Conservation (phyloP, 2,113 vertebrate species). For the Nibea albiflora region DNA sequence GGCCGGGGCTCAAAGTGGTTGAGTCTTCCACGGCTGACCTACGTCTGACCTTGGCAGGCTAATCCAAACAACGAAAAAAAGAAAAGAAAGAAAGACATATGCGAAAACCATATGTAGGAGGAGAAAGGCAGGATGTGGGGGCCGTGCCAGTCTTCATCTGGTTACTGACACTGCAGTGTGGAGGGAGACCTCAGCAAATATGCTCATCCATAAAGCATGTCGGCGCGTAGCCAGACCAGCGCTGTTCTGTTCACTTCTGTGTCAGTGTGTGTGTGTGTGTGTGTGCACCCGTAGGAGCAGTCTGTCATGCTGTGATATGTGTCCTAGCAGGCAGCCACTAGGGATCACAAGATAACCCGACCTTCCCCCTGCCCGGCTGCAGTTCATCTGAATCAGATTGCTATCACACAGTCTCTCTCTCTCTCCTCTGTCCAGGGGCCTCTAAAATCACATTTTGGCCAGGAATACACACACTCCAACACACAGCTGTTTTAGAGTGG, state of each 20-base stretch:
- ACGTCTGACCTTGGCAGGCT: constrained; percentile 57
- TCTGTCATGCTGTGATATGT: constrained; percentile 68
- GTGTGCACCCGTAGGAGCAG: constrained; percentile 50
- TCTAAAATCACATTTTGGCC: constrained; percentile 47
- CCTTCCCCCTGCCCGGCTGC: constrained; percentile 45
- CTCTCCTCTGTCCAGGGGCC: constrained; percentile 51
- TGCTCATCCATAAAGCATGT: constrained; percentile 76
- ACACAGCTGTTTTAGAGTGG: constrained; percentile 2
- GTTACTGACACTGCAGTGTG: constrained; percentile 68
- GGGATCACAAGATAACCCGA: constrained; percentile 73
- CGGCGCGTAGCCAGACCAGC: constrained; percentile 47
- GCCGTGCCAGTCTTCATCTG: constrained; percentile 68
- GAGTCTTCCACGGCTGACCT: constrained; percentile 58
- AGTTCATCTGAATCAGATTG: constrained; percentile 77
- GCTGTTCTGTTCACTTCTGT: constrained; percentile 47
- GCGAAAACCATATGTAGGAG: constrained; percentile 73
- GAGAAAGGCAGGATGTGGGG: constrained; percentile 62
- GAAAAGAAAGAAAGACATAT: constrained; percentile 58
- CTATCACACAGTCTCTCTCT: constrained; percentile 57
- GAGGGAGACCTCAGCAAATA: constrained; percentile 70
- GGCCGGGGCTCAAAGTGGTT: constrained; percentile 44
- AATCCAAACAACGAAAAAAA: constrained; percentile 46
- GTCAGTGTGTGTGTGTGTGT: constrained; percentile 26
- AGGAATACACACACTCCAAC: constrained; percentile 16
- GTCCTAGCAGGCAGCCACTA: constrained; percentile 60